These are phyloP conservation scores for Lepidocolaptes lacrymiger DNA, from an alignment of 2,797 vertebrate species.

Conservation along the genomic window DNA sequence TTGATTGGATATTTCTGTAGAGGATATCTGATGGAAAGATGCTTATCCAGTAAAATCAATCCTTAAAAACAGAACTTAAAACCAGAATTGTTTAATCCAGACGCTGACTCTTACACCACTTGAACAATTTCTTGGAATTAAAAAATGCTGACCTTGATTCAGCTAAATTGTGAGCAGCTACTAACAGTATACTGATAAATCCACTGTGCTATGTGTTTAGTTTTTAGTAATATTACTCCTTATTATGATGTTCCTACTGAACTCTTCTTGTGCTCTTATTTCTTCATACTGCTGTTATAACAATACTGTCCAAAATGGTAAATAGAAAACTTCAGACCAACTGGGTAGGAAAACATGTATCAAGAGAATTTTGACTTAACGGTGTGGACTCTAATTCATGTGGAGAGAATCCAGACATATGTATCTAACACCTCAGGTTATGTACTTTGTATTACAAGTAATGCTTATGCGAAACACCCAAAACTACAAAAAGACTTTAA, in stretches of 20 bases:
- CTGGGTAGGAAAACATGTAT: background rate
- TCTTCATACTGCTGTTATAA: background rate
- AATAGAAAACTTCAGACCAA: background rate
- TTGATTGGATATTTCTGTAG: background rate
- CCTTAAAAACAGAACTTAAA: background rate
- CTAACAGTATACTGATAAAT: background rate
- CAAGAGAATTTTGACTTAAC: background rate
- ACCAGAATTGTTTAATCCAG: background rate
- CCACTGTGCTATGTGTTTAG: background rate
- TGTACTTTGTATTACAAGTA: conserved; percentile 1
- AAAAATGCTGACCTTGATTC: background rate
- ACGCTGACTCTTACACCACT: background rate
- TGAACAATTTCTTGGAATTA: background rate
- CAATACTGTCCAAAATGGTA: background rate
- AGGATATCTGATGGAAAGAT: background rate
- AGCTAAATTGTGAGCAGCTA: background rate
- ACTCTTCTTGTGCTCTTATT: background rate
- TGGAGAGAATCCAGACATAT: background rate
- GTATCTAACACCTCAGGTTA: background rate
- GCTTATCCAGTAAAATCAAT: background rate
- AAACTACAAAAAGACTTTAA: conserved; percentile 1
- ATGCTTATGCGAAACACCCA: background rate
- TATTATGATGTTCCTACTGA: background rate
- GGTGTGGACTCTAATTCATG: background rate
- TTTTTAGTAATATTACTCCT: background rate